phyloP scores from a whole-genome alignment of 2,888 invertebrate genomes.

The Apodemia zela region DNA sequence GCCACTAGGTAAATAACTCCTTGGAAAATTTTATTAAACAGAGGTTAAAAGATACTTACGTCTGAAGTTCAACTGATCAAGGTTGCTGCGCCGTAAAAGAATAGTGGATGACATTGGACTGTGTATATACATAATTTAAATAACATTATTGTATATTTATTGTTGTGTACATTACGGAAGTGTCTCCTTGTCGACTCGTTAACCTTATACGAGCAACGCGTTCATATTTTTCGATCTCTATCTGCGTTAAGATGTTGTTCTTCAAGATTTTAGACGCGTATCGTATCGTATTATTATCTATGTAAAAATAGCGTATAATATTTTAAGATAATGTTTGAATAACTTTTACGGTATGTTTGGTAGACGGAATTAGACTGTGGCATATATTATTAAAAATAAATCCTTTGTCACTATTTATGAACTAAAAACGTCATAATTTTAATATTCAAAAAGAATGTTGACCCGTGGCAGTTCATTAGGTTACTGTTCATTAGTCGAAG shows the following conservation, averaged over 20 bases:
- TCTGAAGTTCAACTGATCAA: conserved; percentile 51
- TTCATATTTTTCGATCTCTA: conserved; percentile 40
- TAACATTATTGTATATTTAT: conserved; percentile 49
- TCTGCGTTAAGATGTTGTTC: conserved; percentile 23
- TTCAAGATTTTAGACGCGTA: conserved; percentile 18
- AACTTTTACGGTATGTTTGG: too few relatives aligned
- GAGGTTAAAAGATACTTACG: conserved; percentile 26
- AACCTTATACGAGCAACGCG: conserved; percentile 58
- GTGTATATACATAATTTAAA: conserved; percentile 53
- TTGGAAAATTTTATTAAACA: conserved; percentile 20
- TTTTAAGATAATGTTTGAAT: too few relatives aligned
- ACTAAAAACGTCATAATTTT: too few relatives aligned
- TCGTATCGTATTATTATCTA: not conserved
- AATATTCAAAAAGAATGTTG: too few relatives aligned
- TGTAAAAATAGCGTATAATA: too few relatives aligned
- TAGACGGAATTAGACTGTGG: too few relatives aligned
- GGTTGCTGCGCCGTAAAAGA: conserved; percentile 53
- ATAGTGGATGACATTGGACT: conserved; percentile 65
- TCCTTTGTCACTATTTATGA: too few relatives aligned
- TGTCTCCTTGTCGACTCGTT: conserved; percentile 48
- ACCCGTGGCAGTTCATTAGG: too few relatives aligned
- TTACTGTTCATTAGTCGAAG: too few relatives aligned
- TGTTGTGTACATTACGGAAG: conserved; percentile 59
- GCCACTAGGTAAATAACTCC: conserved; percentile 4
- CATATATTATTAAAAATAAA: too few relatives aligned